Percentiles rank a stretch among this genome's conserved stretches.
Evolutionary conservation across 1,140 invertebrate species (phyloP).

Genomic region (Lucilia cuprina): DNA sequence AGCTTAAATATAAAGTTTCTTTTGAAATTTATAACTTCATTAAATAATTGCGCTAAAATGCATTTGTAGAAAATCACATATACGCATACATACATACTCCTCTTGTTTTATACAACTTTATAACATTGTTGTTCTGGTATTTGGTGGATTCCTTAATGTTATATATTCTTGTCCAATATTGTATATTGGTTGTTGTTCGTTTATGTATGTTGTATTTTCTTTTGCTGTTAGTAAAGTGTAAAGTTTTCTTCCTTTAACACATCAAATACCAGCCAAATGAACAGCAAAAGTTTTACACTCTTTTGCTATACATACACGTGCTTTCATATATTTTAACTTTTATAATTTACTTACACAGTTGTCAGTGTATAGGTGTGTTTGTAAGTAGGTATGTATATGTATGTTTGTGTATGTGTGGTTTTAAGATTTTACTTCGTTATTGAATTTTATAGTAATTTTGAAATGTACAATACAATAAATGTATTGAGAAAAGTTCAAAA

Average conservation of each 20-base stretch:
- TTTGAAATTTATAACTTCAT: conserved; percentile 32
- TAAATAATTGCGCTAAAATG: conserved; percentile 33
- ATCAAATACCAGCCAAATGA: conserved; percentile 10
- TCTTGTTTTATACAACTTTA: too few species aligned
- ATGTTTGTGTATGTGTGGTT: neutral
- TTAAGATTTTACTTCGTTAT: conserved; percentile 15
- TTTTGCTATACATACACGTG: neutral
- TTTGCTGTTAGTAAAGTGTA: neutral
- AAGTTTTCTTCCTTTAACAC: neutral
- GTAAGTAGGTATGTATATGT: neutral
- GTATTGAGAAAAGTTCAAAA: neutral
- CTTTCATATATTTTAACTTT: neutral
- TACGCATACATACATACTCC: neutral
- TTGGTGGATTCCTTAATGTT: conserved; percentile 7
- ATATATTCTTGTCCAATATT: neutral
- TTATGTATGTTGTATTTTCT: neutral
- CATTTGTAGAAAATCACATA: conserved; percentile 22
- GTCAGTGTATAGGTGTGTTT: neutral
- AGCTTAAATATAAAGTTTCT: neutral
- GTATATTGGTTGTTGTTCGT: neutral
- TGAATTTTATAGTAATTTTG: neutral
- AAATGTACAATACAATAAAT: neutral
- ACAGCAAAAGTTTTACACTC: neutral
- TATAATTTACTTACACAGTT: neutral
- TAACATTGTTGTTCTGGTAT: neutral